Evolutionary conservation across 2,888 invertebrate genomes (phyloP).

Genomic region (Morpho deidamia): DNA sequence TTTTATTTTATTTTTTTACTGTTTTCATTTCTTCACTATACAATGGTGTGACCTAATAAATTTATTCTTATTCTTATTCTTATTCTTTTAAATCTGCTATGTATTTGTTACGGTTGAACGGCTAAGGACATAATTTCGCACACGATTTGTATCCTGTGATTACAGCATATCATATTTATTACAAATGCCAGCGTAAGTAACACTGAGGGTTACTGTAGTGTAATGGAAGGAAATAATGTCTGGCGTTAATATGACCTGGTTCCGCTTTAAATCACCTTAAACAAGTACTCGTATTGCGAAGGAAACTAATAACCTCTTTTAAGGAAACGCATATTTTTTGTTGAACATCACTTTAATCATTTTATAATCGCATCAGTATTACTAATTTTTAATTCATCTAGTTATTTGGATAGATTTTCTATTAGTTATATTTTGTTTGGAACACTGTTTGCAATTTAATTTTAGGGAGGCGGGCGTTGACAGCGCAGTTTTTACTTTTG

Average conservation of each 20-base stretch:
- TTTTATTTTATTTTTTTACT: too few relatives aligned
- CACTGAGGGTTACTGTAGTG: slow-evolving; percentile 3
- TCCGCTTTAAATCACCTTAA: slow-evolving; percentile 1
- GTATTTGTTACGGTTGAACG: slow-evolving; percentile 8
- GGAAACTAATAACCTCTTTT: background rate
- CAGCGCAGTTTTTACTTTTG: too few relatives aligned
- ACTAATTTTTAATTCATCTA: too few relatives aligned
- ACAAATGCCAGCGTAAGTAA: slow-evolving; percentile 1
- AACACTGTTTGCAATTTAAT: too few relatives aligned
- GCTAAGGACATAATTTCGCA: slow-evolving; percentile 15
- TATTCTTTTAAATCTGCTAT: background rate
- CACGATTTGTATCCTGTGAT: slow-evolving; percentile 14
- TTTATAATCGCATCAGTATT: too few relatives aligned
- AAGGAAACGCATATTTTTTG: background rate
- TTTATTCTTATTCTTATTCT: too few relatives aligned
- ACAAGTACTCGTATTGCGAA: background rate
- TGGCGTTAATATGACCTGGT: background rate
- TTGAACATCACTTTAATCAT: background rate
- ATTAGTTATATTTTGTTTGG: too few relatives aligned
- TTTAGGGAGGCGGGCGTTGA: too few relatives aligned
- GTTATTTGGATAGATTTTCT: too few relatives aligned
- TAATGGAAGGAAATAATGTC: slow-evolving; percentile 5
- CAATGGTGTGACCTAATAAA: too few relatives aligned
- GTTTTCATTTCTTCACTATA: too few relatives aligned
- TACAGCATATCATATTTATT: slow-evolving; percentile 7